phyloP scores from a whole-genome alignment of 2,113 vertebrate species.

The Struthidea cinerea region DNA sequence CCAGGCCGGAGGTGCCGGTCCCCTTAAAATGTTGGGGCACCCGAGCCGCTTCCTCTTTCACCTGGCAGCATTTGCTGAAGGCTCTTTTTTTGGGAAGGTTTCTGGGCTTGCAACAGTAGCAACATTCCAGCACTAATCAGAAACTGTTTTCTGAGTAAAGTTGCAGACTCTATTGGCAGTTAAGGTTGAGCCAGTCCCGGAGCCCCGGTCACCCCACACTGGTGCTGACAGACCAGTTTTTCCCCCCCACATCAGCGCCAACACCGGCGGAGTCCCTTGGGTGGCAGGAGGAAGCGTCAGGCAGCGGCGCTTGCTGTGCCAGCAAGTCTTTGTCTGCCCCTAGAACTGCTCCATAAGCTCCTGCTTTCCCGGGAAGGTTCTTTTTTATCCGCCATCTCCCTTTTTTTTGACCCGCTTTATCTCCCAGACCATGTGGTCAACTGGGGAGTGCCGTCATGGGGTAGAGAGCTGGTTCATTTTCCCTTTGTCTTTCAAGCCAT shows the following conservation, averaged over 20 bases:
- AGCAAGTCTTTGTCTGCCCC: background rate
- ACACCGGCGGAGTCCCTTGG: rapidly evolving
- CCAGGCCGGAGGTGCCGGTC: rapidly evolving
- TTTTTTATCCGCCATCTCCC: background rate
- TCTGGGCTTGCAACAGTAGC: background rate
- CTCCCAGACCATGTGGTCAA: background rate
- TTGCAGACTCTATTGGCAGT: rapidly evolving
- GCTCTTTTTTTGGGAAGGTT: background rate
- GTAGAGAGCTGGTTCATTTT: background rate
- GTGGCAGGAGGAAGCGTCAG: background rate
- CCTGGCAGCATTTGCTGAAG: background rate
- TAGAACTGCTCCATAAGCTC: background rate
- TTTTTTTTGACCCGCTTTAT: background rate
- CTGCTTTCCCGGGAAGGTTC: background rate
- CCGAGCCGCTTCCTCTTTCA: background rate
- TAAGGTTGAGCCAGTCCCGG: background rate
- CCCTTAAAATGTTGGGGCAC: background rate
- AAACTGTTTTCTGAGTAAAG: rapidly evolving
- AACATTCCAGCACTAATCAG: background rate
- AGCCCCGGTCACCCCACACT: rapidly evolving
- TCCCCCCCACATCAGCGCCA: rapidly evolving
- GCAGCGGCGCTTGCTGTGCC: rapidly evolving
- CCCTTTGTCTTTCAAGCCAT: background rate
- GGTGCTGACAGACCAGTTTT: rapidly evolving
- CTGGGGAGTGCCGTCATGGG: rapidly evolving